Evolutionary conservation across 2,888 invertebrate species (phyloP), one percentile per base, ranked within the genome.

Genomic region (Eledona agricola): DNA sequence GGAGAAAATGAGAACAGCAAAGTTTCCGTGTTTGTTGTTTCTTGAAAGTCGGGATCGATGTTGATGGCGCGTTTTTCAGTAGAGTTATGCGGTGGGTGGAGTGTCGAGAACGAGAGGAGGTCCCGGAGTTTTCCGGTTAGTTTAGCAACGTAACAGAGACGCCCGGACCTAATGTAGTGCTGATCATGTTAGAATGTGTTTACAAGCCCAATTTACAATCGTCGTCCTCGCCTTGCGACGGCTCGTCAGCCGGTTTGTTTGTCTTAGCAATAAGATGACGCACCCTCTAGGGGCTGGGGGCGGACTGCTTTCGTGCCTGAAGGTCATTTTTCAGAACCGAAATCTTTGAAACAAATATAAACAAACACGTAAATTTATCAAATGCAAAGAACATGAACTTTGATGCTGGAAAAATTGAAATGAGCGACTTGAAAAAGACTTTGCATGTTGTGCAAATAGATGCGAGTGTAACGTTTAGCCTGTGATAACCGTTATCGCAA

Each of bases 171-270:
- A 77, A 76, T 77, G 74, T 74, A 74, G 74, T 75, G 75, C 75
- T 77, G 77, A 77, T 77, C 76, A 77, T 76, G 76, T 76, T 77
- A 76, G 76, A 76, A 76, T 77, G 74, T 77, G 76, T 77, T 77
- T 76, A 73, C 76, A 72, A 71, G 73, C 69, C 73, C 74, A 76
- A 76, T 76, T 76, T 76, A 74, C 74, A 76, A 75, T 75, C 73
- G 73, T 69, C 60, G 69, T 71, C 71, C 70, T 73, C 73, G 72
- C 71, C 73, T 71, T 68, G 67, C 68, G 70, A 68, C 70, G 67
- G 69, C 68, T 73, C 73, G 73, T 71, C 72, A 73, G 70, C 63
- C 59, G 58, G 65, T 62, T 63, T 74, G 72, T 74, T 75, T 75
- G 64, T 72, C 73, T 74, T 73, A 65, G 70, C 72, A 72, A 75